Percentiles rank a stretch among this genome's conserved stretches.
These are phyloP conservation scores for Aldrovandia affinis DNA, from an alignment of 2,797 vertebrate species.

Conservation along the genomic window DNA sequence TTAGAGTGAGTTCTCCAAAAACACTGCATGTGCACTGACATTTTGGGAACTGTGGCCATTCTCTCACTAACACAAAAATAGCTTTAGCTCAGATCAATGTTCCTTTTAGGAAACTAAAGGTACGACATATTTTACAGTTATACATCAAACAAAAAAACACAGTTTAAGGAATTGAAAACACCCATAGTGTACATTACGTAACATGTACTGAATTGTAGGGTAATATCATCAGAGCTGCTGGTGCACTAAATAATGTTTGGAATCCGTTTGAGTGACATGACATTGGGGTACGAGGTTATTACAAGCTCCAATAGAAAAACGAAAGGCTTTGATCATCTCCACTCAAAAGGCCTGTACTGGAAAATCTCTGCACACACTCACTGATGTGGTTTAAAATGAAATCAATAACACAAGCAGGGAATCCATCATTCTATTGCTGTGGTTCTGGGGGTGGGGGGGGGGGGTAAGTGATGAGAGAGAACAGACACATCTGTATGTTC, in stretches of 20 bases:
- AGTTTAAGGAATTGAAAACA: not conserved
- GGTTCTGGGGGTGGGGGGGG: not conserved
- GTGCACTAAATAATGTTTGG: not conserved
- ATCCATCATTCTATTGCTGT: constrained; percentile 35
- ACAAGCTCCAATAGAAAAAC: not conserved
- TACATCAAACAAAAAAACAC: not conserved
- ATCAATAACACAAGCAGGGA: constrained; percentile 30
- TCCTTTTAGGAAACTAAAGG: not conserved
- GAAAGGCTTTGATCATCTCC: not conserved
- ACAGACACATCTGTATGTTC: constrained; percentile 31
- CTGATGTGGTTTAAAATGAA: constrained; percentile 31
- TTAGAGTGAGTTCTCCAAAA: not conserved
- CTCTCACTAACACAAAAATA: not conserved
- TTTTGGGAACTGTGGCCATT: not conserved
- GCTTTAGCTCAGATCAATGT: not conserved
- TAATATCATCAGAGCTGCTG: not conserved
- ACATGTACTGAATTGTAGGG: not conserved
- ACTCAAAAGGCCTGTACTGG: not conserved
- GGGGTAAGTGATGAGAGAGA: constrained; percentile 20
- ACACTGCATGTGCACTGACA: not conserved
- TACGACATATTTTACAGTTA: not conserved
- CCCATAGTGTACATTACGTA: not conserved
- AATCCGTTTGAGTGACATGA: not conserved
- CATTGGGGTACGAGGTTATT: not conserved
- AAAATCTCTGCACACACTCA: constrained; percentile 11